Evolutionary conservation across 2,113 vertebrate genomes (phyloP).

Genomic region (Tenrec ecaudatus): DNA sequence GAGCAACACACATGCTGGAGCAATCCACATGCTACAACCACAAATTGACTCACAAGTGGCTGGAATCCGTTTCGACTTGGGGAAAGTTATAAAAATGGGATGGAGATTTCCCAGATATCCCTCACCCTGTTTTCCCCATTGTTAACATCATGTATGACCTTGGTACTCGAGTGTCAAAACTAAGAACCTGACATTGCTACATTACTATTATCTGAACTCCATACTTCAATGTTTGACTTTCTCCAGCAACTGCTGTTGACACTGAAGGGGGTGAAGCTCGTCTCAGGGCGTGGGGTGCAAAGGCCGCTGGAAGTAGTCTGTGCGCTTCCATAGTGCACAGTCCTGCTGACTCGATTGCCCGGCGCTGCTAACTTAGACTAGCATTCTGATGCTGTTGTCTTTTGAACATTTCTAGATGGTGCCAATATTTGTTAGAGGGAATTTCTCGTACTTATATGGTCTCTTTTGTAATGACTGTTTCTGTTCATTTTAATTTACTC

Average conservation of each 20-base stretch:
- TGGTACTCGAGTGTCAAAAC: not conserved
- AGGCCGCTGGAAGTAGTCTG: slow-evolving; percentile 19
- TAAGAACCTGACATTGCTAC: not conserved
- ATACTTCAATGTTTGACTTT: slow-evolving; percentile 42
- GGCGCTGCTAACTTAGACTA: slow-evolving; percentile 46
- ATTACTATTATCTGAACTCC: slow-evolving; percentile 9
- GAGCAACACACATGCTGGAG: too few species aligned
- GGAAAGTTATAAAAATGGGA: not conserved
- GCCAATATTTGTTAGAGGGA: slow-evolving; percentile 24
- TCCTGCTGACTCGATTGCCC: not conserved
- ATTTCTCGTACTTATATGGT: not conserved
- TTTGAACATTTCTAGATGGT: slow-evolving; percentile 45
- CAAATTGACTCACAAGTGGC: not conserved
- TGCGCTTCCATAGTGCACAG: slow-evolving; percentile 38
- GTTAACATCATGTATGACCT: not conserved
- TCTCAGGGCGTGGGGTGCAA: slow-evolving; percentile 4
- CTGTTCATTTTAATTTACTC: slow-evolving; percentile 25
- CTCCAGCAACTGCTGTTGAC: slow-evolving; percentile 18
- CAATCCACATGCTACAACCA: not conserved
- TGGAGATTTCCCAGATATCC: not conserved
- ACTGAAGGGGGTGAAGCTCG: slow-evolving; percentile 32
- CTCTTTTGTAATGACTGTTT: slow-evolving; percentile 53
- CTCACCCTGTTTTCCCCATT: not conserved
- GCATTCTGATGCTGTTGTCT: slow-evolving; percentile 61
- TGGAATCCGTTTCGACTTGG: slow-evolving; percentile 30